Conservation (phyloP, 2,888 invertebrate genomes). For the Lymantria dispar region DNA sequence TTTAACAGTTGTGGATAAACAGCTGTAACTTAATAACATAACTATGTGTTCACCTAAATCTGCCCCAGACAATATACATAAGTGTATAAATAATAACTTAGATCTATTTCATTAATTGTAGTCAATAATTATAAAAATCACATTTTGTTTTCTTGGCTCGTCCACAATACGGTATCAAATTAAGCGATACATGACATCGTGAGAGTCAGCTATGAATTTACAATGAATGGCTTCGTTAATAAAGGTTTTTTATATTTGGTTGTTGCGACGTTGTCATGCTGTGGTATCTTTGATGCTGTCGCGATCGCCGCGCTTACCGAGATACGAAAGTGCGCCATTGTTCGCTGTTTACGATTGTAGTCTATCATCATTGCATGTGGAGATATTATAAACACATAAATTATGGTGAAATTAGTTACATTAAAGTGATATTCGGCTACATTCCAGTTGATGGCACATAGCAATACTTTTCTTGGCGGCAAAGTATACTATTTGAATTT, state of each 20-base stretch:
- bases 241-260: constrained; percentile 48
- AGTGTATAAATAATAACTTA: no score
- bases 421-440: not conserved
- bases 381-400: constrained; percentile 26
- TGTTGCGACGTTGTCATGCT: constrained; percentile 43
- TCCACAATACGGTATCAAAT: constrained; percentile 52
- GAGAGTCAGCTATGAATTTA: constrained; percentile 57
- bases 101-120: constrained; percentile 3
- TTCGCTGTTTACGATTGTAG: constrained; percentile 58
- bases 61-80: no score
- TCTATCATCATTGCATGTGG: constrained; percentile 47
- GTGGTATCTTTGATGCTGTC: constrained; percentile 52
- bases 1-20: no score
- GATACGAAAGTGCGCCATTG: constrained; percentile 60
- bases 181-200: constrained; percentile 60
- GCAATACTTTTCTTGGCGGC: no score
- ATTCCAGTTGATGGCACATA: no score
- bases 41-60: no score
- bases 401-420: constrained; percentile 24
- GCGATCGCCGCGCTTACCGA: constrained; percentile 29
- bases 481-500: no score
- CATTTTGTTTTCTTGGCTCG: constrained; percentile 41
- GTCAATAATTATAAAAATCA: constrained; percentile 37
- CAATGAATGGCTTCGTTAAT: constrained; percentile 71
- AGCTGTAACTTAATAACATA: no score